Evolutionary conservation across 1,140 invertebrate genomes (phyloP).

Genomic region (Chrysopa pallens): DNA sequence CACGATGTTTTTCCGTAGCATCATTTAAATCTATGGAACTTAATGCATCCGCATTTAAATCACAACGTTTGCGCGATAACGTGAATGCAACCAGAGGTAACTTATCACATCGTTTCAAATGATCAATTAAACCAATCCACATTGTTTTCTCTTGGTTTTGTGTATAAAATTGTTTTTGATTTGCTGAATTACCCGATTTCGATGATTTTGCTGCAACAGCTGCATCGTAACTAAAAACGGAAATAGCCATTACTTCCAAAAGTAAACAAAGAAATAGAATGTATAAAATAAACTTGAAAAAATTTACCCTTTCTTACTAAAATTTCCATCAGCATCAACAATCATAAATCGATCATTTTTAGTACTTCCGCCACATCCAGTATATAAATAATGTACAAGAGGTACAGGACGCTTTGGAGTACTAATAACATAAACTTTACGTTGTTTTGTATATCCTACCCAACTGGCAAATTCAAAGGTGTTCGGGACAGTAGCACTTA

Average conservation of each 20-base stretch:
- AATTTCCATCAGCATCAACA: conserved; percentile 57
- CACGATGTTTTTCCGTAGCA: conserved; percentile 61
- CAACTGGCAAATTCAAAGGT: conserved; percentile 92
- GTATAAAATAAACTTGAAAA: no score
- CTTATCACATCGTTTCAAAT: conserved; percentile 60
- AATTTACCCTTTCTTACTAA: conserved; percentile 46
- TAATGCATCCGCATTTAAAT: conserved; percentile 56
- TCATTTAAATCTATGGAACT: conserved; percentile 66
- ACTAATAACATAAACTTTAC: conserved; percentile 89
- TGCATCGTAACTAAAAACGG: conserved; percentile 10
- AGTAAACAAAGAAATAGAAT: no score
- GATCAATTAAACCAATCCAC: conserved; percentile 69
- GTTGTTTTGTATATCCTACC: conserved; percentile 85
- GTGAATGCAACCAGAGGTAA: conserved; percentile 90
- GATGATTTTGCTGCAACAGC: conserved; percentile 7
- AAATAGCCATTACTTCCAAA: no score
- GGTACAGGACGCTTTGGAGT: conserved; percentile 90
- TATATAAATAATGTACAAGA: conserved; percentile 85
- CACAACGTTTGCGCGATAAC: conserved; percentile 71
- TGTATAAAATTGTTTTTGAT: conserved; percentile 15
- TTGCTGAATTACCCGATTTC: conserved; percentile 1
- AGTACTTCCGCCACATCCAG: conserved; percentile 30
- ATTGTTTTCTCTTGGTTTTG: conserved; percentile 59
- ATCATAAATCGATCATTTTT: conserved; percentile 61
- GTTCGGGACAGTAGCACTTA: conserved; percentile 97